These are phyloP conservation scores for Anhinga anhinga DNA, from an alignment of 2,113 vertebrate species.

Conservation along the genomic window DNA sequence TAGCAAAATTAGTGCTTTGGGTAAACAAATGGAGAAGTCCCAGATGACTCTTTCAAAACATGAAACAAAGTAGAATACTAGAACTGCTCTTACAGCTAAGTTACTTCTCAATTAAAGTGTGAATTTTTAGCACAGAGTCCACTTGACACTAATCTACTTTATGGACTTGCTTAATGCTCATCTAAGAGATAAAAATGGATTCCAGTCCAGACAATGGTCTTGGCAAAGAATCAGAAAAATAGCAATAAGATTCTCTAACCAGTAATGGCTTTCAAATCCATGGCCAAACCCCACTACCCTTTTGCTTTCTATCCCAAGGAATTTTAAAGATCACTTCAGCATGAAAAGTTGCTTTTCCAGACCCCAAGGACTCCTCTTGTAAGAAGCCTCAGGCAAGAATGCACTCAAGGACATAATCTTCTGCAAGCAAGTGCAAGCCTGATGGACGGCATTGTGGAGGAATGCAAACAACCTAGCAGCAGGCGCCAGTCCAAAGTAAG, in stretches of 20 bases:
- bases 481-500: too few species aligned
- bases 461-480: too few species aligned
- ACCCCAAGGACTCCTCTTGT: not conserved
- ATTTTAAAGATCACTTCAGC: not conserved
- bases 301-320: not conserved
- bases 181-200: not conserved
- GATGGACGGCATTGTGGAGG: too few species aligned
- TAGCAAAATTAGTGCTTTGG: not conserved
- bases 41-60: not conserved
- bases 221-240: not conserved
- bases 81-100: not conserved
- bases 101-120: not conserved
- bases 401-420: too few species aligned
- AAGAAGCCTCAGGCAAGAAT: too few species aligned
- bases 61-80: not conserved
- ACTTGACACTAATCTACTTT: not conserved
- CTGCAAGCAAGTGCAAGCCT: too few species aligned
- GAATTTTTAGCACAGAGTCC: not conserved
- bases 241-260: not conserved
- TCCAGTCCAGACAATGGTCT: not conserved
- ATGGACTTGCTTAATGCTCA: not conserved
- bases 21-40: not conserved
- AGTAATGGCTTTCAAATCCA: not conserved
- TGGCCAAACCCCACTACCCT: not conserved
- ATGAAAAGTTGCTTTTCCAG: not conserved